Evolutionary conservation across 2,888 invertebrate species (phyloP), one percentile per base, ranked within the genome.

Genomic region (Selenia dentaria): DNA sequence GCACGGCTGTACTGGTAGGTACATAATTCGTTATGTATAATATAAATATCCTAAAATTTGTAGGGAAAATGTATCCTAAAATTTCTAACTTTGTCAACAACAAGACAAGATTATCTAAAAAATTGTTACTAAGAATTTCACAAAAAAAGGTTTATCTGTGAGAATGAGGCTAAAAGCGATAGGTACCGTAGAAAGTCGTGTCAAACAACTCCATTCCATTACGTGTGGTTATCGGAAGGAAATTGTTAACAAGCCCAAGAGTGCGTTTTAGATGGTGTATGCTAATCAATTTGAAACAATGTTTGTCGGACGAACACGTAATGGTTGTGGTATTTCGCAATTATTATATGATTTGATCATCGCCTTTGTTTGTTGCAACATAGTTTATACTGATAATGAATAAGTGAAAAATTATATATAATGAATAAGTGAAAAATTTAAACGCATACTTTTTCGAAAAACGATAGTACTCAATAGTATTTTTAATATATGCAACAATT

Each of bases 211-310:
- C 45, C 49, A 55, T 57, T 50, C 22, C 24, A 33, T 33, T 28
- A 33, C 27, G 31, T 41, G 51, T 62, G 53, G 55, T 56, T 46
- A 61, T 56, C 66, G 72, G 70, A 73, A 77, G 72, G 66, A 75
- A 74, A 67, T 62, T 58, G 60, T 61, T 67, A 65, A 59, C 64
- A 58, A 58, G 47, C 54, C 25, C 44, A 59, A 59, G 52, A 61
- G 62, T 64, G 58, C 64, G 59, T 79, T 79, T 86, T 82, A 82
- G 83, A 77, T 55, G 51, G 54, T 51, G 59, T 59, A 69, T 64
- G 81, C 75, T 85, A 85, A 87, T 80, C 71, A 77, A 72, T 74
- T 70, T 65, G 68, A 72, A 74, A 75, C 70, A 76, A 70, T 58
- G 66, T 64, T 66, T 67, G 72, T 67, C 59, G 40, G 56, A 66